Percentiles rank a stretch among this genome's conserved stretches.
Evolutionary conservation across 2,113 vertebrate genomes (phyloP).

Genomic region (Chloropsis cyanopogon): DNA sequence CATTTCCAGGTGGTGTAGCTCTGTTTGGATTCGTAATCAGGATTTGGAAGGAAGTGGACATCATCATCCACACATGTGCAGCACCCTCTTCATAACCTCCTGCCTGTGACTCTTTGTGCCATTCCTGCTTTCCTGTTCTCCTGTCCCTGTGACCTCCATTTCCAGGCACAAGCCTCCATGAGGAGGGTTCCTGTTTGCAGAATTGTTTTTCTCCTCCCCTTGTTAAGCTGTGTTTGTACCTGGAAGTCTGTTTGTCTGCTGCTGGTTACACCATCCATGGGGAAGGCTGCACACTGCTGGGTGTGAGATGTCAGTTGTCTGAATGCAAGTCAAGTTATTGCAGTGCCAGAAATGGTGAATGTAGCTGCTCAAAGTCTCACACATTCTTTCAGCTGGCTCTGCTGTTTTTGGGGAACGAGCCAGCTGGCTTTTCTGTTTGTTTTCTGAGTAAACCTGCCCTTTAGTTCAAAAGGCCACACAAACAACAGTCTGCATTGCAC

Average conservation of each 20-base stretch:
- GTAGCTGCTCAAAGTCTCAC: background rate
- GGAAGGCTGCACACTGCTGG: background rate
- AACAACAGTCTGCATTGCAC: background rate
- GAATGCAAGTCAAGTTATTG: background rate
- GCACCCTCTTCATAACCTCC: background rate
- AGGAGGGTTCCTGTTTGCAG: background rate
- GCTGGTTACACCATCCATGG: background rate
- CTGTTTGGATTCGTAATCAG: background rate
- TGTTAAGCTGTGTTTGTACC: background rate
- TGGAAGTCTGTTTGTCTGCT: background rate
- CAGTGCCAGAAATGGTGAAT: background rate
- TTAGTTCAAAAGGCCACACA: background rate
- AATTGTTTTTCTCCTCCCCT: background rate
- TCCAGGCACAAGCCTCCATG: background rate
- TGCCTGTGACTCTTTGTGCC: background rate
- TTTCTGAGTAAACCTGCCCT: constrained; percentile 14
- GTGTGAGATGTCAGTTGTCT: background rate
- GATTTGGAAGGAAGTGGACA: background rate
- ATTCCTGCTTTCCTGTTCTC: background rate
- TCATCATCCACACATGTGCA: background rate
- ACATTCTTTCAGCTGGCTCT: background rate
- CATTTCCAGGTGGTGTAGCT: background rate
- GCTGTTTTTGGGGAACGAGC: background rate
- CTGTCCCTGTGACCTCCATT: background rate
- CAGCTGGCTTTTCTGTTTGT: background rate